phyloP scores from a whole-genome alignment of 2,888 invertebrate genomes.

The Tholera decimalis region DNA sequence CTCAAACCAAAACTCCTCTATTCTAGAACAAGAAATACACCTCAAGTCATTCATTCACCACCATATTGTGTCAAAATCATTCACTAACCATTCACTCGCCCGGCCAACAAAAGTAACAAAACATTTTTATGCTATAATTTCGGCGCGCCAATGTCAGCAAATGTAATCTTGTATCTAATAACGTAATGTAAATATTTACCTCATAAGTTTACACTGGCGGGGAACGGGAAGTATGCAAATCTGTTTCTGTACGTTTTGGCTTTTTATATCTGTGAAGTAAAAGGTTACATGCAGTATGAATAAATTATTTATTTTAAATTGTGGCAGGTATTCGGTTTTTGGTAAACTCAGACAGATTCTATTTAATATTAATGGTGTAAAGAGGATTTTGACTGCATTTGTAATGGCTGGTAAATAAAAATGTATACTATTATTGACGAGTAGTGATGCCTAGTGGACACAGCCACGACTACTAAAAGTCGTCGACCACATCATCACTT shows the following conservation, averaged over 20 bases:
- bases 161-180: constrained; percentile 51
- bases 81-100: not conserved
- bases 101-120: constrained; percentile 6
- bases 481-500: no score
- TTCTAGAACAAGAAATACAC: no score
- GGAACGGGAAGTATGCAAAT: constrained; percentile 18
- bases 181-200: constrained; percentile 58
- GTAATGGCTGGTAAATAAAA: no score
- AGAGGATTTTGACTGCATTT: no score
- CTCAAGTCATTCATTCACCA: constrained; percentile 2
- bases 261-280: constrained; percentile 7
- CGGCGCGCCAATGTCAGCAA: constrained; percentile 27
- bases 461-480: no score
- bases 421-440: no score
- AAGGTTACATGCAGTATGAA: constrained; percentile 8
- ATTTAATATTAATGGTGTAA: no score
- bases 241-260: constrained; percentile 17
- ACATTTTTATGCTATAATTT: constrained; percentile 18
- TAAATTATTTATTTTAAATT: constrained; percentile 7
- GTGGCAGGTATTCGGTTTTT: not conserved
- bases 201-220: constrained; percentile 39
- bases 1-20: no score
- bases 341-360: no score
- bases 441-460: no score
- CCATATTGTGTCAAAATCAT: constrained; percentile 17